phyloP scores from a whole-genome alignment of 2,888 invertebrate genomes.

The Phasia obesa region DNA sequence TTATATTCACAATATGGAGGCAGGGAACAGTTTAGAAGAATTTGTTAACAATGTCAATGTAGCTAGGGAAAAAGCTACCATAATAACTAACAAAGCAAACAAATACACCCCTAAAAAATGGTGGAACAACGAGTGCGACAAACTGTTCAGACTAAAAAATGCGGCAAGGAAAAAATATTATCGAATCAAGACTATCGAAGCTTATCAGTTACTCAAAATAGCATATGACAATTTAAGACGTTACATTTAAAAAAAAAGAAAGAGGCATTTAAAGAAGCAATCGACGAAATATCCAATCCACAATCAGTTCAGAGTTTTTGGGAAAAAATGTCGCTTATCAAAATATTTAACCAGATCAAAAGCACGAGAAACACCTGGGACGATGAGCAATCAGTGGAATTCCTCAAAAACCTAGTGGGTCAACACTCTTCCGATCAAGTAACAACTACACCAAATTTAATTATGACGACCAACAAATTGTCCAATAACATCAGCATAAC shows the following conservation, averaged over 20 bases:
- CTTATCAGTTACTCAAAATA: background rate
- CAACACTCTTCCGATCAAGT: background rate
- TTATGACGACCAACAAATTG: too few species aligned
- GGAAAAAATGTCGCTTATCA: conserved; percentile 4
- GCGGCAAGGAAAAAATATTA: background rate
- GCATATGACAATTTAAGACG: background rate
- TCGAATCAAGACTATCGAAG: background rate
- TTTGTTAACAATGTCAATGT: background rate
- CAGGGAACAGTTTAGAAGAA: background rate
- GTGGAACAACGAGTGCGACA: conserved; percentile 1
- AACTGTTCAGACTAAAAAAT: conserved; percentile 24
- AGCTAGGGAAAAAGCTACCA: background rate
- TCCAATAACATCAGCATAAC: background rate
- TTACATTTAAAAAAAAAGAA: background rate
- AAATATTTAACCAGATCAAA: conserved; percentile 18
- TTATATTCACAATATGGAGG: background rate
- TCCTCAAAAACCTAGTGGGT: background rate
- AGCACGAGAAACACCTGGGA: conserved; percentile 17
- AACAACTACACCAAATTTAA: too few species aligned
- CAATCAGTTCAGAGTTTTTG: background rate
- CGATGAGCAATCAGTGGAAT: background rate
- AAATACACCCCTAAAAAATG: conserved; percentile 24
- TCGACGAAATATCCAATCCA: conserved; percentile 10
- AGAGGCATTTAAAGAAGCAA: background rate
- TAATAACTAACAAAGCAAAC: background rate